Conservation (phyloP, 2,113 vertebrate genomes). For the Laticauda colubrina region DNA sequence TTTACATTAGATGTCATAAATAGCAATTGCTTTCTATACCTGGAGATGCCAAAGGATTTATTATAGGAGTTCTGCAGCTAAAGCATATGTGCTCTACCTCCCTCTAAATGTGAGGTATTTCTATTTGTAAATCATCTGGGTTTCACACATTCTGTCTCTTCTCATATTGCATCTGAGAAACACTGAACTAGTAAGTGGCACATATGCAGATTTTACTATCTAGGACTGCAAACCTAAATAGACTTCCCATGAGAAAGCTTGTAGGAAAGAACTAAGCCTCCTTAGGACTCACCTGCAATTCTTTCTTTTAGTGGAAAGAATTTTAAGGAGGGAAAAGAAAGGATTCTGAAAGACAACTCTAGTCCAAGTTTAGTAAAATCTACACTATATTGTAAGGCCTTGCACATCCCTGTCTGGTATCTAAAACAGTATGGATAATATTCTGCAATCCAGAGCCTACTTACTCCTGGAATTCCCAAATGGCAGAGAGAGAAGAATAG, state of each 20-base stretch:
- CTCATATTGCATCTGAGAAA: background rate
- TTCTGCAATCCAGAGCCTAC: background rate
- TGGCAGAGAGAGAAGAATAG: background rate
- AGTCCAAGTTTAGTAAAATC: background rate
- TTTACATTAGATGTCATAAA: background rate
- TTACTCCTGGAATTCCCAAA: background rate
- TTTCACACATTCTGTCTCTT: background rate
- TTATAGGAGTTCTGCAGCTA: background rate
- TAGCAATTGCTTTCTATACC: background rate
- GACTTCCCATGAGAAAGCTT: background rate
- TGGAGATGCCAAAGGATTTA: background rate
- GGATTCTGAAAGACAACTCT: background rate
- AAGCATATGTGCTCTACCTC: background rate
- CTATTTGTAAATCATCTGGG: background rate
- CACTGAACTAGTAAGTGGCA: background rate
- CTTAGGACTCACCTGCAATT: background rate
- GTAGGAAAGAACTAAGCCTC: background rate
- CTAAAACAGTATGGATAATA: background rate
- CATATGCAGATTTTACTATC: background rate
- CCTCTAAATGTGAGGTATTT: background rate
- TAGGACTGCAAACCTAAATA: background rate
- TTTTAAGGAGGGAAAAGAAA: background rate
- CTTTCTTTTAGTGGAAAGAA: background rate
- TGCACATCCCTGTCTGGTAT: background rate
- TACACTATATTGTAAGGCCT: background rate